Conservation (phyloP, 2,113 vertebrate species). For the Atrichornis clamosus region DNA sequence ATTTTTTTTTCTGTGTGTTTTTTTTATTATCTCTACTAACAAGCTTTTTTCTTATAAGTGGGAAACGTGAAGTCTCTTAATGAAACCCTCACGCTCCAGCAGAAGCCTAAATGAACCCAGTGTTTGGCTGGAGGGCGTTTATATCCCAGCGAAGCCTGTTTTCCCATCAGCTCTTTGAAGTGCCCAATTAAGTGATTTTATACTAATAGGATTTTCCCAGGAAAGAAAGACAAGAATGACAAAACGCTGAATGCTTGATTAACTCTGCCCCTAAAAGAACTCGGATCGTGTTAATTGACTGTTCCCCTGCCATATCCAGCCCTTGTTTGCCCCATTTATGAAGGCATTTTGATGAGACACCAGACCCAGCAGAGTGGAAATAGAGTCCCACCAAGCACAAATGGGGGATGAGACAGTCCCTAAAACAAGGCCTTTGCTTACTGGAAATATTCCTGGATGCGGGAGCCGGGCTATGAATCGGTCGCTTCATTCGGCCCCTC, state of each 20-base stretch:
- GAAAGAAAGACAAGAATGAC: constrained; percentile 61
- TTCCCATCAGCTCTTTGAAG: constrained; percentile 64
- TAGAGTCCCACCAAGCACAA: constrained; percentile 19
- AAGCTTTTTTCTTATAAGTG: constrained; percentile 43
- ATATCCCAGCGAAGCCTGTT: constrained; percentile 1
- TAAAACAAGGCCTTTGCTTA: constrained; percentile 21
- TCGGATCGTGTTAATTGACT: constrained; percentile 42
- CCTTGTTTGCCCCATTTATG: constrained; percentile 58
- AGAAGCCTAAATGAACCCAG: constrained; percentile 46
- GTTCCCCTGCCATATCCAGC: constrained; percentile 55
- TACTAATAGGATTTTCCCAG: constrained; percentile 69
- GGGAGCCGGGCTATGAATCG: constrained; percentile 22
- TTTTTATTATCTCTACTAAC: constrained; percentile 47
- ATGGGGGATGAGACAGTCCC: constrained; percentile 16
- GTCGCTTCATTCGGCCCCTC: constrained; percentile 36
- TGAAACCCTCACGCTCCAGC: constrained; percentile 38
- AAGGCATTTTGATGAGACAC: constrained; percentile 66
- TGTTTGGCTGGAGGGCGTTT: constrained; percentile 42
- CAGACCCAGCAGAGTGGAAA: constrained; percentile 58
- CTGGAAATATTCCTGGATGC: constrained; percentile 44
- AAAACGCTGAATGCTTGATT: constrained; percentile 59
- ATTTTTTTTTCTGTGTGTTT: background rate
- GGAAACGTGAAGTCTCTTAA: constrained; percentile 41
- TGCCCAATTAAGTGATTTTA: constrained; percentile 66
- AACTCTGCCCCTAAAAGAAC: constrained; percentile 60